A percentile compares a stretch with the other conserved stretches of the same genome.
phyloP scores from a whole-genome alignment of 53 echinoderm and acorn worm species.

The Holothuria scabra region DNA sequence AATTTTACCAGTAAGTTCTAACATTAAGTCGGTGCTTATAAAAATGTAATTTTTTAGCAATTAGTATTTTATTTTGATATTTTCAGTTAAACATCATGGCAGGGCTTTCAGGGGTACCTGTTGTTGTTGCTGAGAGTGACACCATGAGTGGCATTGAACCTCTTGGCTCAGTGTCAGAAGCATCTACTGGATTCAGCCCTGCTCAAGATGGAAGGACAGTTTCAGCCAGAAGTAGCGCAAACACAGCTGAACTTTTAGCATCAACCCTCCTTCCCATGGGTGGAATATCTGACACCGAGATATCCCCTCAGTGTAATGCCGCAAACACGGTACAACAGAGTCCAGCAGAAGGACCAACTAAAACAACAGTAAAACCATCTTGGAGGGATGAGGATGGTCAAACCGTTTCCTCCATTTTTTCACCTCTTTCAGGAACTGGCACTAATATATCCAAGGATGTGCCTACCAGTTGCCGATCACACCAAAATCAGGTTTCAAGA shows the following conservation, averaged over 20 bases:
- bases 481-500: no score
- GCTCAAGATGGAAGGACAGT: neutral
- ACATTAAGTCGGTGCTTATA: no score
- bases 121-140: constrained; percentile 58
- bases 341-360: neutral
- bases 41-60: no score
- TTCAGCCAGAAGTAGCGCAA: constrained; percentile 10
- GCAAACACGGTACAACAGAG: neutral
- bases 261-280: neutral
- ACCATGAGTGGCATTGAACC: constrained; percentile 86
- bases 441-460: no score
- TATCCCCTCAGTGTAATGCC: neutral
- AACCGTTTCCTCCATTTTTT: constrained; percentile 36
- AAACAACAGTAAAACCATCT: neutral
- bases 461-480: no score
- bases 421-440: constrained; percentile 27
- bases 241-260: constrained; percentile 10
- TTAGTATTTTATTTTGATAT: no score
- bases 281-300: constrained; percentile 17
- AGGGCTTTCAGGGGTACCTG: constrained; percentile 13
- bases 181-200: constrained; percentile 62
- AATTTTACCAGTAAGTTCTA: no score
- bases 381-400: constrained; percentile 32
- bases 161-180: constrained; percentile 62
- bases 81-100: neutral